These are phyloP conservation scores for Mandrillus leucophaeus DNA, from an alignment of 2,113 vertebrate species.

Conservation along the genomic window DNA sequence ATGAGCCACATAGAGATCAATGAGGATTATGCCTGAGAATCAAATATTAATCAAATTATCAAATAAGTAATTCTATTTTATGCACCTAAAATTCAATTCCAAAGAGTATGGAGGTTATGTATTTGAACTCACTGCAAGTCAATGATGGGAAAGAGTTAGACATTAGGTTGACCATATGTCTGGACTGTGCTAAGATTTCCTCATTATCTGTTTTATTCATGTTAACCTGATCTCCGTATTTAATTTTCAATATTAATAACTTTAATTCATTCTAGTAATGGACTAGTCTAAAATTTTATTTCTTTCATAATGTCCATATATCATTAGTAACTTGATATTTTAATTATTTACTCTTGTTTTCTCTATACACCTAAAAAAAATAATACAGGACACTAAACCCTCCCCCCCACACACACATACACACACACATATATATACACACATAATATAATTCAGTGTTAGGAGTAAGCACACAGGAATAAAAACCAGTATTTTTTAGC, in stretches of 20 bases:
- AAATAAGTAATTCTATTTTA: neutral
- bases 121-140: neutral
- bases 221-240: neutral
- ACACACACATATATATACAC: neutral
- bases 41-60: neutral
- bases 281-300: neutral
- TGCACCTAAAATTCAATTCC: neutral
- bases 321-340: neutral
- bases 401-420: no score
- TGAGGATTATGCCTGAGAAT: neutral
- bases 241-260: neutral
- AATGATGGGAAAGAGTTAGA: neutral
- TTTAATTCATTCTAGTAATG: neutral
- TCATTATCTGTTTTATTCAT: neutral
- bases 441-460: neutral
- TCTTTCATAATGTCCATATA: neutral
- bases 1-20: neutral
- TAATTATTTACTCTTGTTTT: neutral
- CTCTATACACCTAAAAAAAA: conserved; percentile 43
- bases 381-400: neutral
- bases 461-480: accelerated
- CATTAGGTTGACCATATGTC: accelerated
- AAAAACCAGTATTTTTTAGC: accelerated
- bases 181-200: neutral
- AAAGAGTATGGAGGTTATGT: neutral